Evolutionary conservation across 2,113 vertebrate species (phyloP), one percentile per base, ranked within the genome.

Genomic region (Epinephelus moara): DNA sequence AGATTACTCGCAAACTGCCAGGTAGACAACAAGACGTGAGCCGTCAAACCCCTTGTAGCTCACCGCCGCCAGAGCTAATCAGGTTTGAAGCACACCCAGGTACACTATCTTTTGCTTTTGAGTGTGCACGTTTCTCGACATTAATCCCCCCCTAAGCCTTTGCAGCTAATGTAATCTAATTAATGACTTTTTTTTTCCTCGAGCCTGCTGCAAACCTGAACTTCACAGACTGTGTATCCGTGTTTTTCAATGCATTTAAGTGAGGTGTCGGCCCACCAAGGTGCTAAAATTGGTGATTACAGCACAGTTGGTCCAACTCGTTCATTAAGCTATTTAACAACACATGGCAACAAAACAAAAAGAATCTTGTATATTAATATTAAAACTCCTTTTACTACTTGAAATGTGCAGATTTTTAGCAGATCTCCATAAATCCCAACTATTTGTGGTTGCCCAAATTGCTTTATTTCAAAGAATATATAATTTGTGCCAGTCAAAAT

Each of bases 91-190:
- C 89, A 85, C 86, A 91, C 80, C 77, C 94, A 96, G 95, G 95
- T 96, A 93, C 91, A 85, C 91, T 89, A 90, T 91, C 91, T 92
- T 61, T 66, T 80, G 88, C 91, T 91, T 87, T 89, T 77, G 89
- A 93, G 86, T 75, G 87, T 84, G 75, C 81, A 82, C 81, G 71
- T 91, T 92, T 89, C 86, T 68, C 86, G 83, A 94, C 93, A 91
- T 90, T 95, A 96, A 96, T 96, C 94, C 93, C 62, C 62, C 57
- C 47, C 62, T 94, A 95, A 94, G 91, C 94, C 90, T 92, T 92
- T 89, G 86, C 82, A 90, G 90, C 88, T 90, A 93, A 94, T 90
- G 91, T 96, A 95, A 96, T 95, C 94, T 93, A 95, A 96, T 96
- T 95, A 94, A 92, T 91, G 88, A 93, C 93, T 90, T 88, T 85